Conservation (phyloP, 2,797 vertebrate genomes). For the Notolabrus celidotus region DNA sequence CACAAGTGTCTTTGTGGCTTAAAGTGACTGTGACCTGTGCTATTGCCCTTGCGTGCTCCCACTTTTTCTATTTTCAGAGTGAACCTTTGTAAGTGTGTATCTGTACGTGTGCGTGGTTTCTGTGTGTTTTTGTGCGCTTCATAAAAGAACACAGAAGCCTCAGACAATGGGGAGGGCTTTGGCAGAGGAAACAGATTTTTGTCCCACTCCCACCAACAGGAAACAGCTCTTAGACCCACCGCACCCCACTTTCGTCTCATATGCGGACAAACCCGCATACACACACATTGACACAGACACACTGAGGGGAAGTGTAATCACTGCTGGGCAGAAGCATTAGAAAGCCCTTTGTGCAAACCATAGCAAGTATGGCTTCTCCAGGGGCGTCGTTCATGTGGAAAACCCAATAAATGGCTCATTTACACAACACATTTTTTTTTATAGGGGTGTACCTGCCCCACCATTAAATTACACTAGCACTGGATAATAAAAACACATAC, state of each 20-base stretch:
- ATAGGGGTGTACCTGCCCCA: conserved; percentile 46
- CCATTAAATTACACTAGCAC: conserved; percentile 27
- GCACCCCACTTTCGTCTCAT: conserved; percentile 70
- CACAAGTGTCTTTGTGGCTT: conserved; percentile 10
- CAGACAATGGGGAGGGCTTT: conserved; percentile 79
- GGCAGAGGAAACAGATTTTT: conserved; percentile 83
- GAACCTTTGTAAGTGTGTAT: conserved; percentile 60
- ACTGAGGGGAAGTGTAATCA: conserved; percentile 62
- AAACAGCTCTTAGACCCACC: conserved; percentile 78
- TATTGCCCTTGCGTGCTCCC: conserved; percentile 49
- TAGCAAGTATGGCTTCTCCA: conserved; percentile 53
- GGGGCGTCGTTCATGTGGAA: conserved; percentile 46
- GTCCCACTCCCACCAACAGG: conserved; percentile 85
- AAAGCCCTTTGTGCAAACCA: conserved; percentile 60
- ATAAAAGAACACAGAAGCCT: conserved; percentile 74
- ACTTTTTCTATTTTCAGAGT: conserved; percentile 76
- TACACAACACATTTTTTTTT: conserved; percentile 30
- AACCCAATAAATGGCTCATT: conserved; percentile 62
- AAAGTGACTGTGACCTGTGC: conserved; percentile 47
- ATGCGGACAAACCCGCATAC: background rate
- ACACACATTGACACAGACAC: conserved; percentile 24
- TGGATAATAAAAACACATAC: background rate
- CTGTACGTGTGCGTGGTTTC: conserved; percentile 26
- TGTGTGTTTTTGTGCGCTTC: conserved; percentile 46
- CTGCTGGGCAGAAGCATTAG: conserved; percentile 50